Percentiles rank a stretch among this genome's conserved stretches.
Evolutionary conservation across 2,888 invertebrate species (phyloP).

Genomic region (Acholoe squamosa): DNA sequence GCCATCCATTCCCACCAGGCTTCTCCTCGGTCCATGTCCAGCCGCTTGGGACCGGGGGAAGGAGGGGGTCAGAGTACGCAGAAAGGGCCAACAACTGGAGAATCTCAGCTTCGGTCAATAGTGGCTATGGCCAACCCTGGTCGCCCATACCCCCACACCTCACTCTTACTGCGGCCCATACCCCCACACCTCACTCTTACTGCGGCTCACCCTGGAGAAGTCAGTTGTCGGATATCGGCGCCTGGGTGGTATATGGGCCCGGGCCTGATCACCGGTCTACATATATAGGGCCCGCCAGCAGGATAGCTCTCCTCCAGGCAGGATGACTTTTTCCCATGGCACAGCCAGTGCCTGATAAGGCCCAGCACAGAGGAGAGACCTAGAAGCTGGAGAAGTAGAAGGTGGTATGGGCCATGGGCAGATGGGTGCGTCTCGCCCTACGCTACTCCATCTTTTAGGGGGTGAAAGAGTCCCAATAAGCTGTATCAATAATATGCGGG

Average conservation of each 20-base stretch:
- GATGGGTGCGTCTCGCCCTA: not conserved
- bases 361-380: not conserved
- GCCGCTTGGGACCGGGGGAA: not conserved
- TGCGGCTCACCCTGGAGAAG: not conserved
- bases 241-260: not conserved
- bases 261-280: constrained; percentile 24
- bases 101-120: constrained; percentile 56
- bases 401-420: not conserved
- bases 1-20: too few species aligned
- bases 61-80: not conserved
- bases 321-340: not conserved
- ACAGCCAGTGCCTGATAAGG: not conserved
- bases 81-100: constrained; percentile 53
- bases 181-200: not conserved
- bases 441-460: constrained; percentile 39
- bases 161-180: not conserved
- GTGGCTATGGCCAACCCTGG: not conserved
- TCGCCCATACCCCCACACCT: not conserved
- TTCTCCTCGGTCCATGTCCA: not conserved
- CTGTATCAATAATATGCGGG: constrained; percentile 29
- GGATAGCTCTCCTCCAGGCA: not conserved
- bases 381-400: not conserved
- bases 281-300: constrained; percentile 11
- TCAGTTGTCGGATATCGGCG: constrained; percentile 39
- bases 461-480: constrained; percentile 41